phyloP scores from a whole-genome alignment of 2,113 vertebrate genomes.

The Paratilapia polleni region DNA sequence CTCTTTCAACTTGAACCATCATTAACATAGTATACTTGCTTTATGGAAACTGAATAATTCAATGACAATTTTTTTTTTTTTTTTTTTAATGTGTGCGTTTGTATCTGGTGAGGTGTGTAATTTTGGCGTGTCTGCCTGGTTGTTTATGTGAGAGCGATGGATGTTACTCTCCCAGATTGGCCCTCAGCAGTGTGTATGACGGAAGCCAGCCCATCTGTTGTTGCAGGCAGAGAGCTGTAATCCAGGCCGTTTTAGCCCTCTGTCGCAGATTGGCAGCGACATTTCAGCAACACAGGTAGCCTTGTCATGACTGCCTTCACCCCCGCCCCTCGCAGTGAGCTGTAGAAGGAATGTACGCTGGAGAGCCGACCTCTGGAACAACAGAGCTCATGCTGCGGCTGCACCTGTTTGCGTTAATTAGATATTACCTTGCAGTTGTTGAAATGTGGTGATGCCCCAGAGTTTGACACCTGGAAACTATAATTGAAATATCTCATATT shows the following conservation, averaged over 20 bases:
- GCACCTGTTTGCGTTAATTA: background rate
- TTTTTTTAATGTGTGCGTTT: background rate
- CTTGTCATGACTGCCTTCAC: constrained; percentile 18
- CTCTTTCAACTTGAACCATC: no score
- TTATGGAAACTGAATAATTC: background rate
- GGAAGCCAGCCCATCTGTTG: constrained; percentile 71
- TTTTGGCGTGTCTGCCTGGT: constrained; percentile 14
- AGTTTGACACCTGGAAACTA: background rate
- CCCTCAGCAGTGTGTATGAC: constrained; percentile 54
- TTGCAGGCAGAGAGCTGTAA: constrained; percentile 54
- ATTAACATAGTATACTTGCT: no score
- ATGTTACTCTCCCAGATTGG: constrained; percentile 42
- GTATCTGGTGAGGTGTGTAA: constrained; percentile 14
- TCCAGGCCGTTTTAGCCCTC: constrained; percentile 42
- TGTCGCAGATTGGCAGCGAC: constrained; percentile 41
- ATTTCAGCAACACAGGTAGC: constrained; percentile 47
- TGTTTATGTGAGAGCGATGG: constrained; percentile 54
- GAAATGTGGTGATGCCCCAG: background rate
- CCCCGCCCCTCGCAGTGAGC: background rate
- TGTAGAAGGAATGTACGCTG: background rate
- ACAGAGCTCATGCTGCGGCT: background rate
- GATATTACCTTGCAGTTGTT: background rate
- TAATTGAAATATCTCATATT: background rate
- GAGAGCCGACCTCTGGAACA: constrained; percentile 10
- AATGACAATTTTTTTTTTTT: background rate